phyloP scores from a whole-genome alignment of 2,888 invertebrate genomes.

The Biston stratarius region DNA sequence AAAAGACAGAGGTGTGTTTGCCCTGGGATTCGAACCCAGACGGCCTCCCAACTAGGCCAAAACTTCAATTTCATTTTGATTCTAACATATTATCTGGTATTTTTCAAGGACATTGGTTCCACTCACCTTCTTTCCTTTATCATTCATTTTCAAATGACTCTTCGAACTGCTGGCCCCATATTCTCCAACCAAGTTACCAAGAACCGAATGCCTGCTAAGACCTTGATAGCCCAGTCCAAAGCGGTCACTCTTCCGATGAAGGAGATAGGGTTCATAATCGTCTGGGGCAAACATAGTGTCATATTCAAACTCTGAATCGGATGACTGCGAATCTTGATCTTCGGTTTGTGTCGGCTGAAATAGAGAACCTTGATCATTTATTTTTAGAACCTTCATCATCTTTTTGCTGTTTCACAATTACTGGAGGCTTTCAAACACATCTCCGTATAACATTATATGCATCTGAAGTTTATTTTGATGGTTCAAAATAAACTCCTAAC shows the following conservation, averaged over 20 bases:
- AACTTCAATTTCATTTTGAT: neutral
- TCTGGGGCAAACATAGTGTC: constrained; percentile 91
- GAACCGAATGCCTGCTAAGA: constrained; percentile 88
- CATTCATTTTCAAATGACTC: constrained; percentile 77
- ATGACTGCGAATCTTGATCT: constrained; percentile 54
- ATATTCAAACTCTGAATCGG: constrained; percentile 84
- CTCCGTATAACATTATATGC: no score
- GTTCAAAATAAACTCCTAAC: no score
- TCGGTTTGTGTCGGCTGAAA: constrained; percentile 56
- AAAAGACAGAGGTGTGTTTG: no score
- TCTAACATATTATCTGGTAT: neutral
- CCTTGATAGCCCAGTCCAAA: constrained; percentile 93
- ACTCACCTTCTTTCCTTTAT: constrained; percentile 78
- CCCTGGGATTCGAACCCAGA: no score
- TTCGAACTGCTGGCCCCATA: constrained; percentile 60
- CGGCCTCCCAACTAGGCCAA: no score
- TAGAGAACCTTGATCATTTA: neutral
- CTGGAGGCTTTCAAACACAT: no score
- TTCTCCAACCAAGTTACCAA: constrained; percentile 74
- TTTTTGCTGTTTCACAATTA: no score
- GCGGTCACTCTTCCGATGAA: constrained; percentile 91
- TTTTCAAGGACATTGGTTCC: neutral
- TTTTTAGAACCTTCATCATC: neutral
- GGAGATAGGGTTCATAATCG: constrained; percentile 91
- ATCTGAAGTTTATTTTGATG: no score